These are phyloP conservation scores for Drosophila bocki DNA, from an alignment of 1,140 invertebrate genomes.

Conservation along the genomic window DNA sequence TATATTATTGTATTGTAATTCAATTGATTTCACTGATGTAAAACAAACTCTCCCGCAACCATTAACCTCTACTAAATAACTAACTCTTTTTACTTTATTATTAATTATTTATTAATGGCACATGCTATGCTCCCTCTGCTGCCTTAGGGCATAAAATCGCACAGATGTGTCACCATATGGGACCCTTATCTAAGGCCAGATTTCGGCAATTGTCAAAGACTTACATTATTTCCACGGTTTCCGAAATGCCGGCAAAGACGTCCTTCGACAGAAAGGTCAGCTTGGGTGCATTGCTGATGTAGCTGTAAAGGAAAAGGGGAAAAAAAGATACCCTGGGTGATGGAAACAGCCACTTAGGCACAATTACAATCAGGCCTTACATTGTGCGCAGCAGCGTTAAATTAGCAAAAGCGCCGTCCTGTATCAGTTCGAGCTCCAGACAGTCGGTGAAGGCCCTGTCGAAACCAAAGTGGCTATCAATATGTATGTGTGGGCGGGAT, in stretches of 20 bases:
- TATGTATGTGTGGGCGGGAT: not conserved
- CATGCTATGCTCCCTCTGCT: not conserved
- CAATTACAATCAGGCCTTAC: conserved; percentile 78
- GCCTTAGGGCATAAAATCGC: not conserved
- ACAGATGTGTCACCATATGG: conserved; percentile 19
- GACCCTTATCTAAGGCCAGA: not conserved
- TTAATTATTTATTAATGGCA: conserved; percentile 15
- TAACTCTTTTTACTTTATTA: not conserved
- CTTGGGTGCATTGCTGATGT: conserved; percentile 86
- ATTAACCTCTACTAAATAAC: not conserved
- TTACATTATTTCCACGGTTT: conserved; percentile 86
- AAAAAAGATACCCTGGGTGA: not conserved
- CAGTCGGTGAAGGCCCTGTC: conserved; percentile 85
- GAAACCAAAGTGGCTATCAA: conserved; percentile 1
- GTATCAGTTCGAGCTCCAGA: conserved; percentile 84
- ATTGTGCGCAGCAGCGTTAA: conserved; percentile 85
- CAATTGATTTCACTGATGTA: not conserved
- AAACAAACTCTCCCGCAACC: not conserved
- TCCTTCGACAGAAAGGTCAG: conserved; percentile 85
- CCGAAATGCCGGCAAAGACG: conserved; percentile 85
- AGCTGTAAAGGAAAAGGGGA: conserved; percentile 67
- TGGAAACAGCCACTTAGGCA: conserved; percentile 11
- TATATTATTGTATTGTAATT: not conserved
- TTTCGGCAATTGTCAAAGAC: conserved; percentile 21
- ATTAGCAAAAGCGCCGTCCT: conserved; percentile 85